Percentiles rank a stretch among this genome's conserved stretches.
phyloP scores from a whole-genome alignment of 2,113 vertebrate species.

The Notarius lentiginosus region DNA sequence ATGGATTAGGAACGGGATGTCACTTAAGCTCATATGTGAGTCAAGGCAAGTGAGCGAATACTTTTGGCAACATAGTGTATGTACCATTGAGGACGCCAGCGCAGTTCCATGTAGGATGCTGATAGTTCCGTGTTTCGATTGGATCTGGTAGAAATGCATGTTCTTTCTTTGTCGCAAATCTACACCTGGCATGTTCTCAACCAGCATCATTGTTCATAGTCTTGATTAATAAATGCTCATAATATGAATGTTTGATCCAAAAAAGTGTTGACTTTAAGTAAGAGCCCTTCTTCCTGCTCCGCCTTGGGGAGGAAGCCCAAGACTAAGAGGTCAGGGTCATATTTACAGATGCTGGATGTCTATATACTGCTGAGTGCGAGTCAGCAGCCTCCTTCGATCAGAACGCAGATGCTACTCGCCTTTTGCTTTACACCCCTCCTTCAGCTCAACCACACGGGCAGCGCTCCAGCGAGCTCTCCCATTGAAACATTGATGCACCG shows the following conservation, averaged over 20 bases:
- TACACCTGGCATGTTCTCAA: neutral
- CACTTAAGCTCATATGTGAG: too few species aligned
- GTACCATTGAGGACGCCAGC: neutral
- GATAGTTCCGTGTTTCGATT: neutral
- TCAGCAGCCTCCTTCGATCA: constrained; percentile 25
- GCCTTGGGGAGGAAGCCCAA: constrained; percentile 32
- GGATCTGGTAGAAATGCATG: neutral
- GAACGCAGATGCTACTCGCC: neutral
- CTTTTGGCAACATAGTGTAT: too few species aligned
- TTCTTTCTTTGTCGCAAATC: neutral
- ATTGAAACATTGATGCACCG: constrained; percentile 47
- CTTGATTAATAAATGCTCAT: constrained; percentile 26
- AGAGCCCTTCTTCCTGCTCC: constrained; percentile 22
- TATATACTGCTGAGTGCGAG: constrained; percentile 33
- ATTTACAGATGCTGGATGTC: constrained; percentile 52
- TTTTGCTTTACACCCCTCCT: constrained; percentile 3
- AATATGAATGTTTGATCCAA: constrained; percentile 36
- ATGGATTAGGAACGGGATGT: too few species aligned
- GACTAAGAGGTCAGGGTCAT: constrained; percentile 49
- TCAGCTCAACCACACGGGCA: constrained; percentile 30
- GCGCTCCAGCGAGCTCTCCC: constrained; percentile 8
- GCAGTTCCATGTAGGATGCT: neutral
- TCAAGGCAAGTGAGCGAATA: too few species aligned
- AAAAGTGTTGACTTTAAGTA: constrained; percentile 24
- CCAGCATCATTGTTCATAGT: constrained; percentile 12